A percentile compares a stretch with the other conserved stretches of the same genome.
Conservation (phyloP, 2,113 vertebrate species). For the Colinus virginianus region DNA sequence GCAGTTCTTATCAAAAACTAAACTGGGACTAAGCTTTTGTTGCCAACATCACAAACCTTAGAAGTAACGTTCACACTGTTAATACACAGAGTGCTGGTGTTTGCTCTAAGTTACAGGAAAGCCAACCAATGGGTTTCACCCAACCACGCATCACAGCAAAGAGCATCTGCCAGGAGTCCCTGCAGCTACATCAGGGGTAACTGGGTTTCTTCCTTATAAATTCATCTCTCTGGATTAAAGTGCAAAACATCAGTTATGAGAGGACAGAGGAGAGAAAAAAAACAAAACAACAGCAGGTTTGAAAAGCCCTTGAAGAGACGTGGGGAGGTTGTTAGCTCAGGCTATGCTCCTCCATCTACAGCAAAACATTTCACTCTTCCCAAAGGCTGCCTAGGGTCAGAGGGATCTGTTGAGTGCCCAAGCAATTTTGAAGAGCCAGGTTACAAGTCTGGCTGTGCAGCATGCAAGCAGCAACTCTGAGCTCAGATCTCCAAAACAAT, state of each 20-base stretch:
- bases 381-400: neutral
- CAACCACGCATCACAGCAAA: neutral
- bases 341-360: neutral
- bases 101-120: neutral
- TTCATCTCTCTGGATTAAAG: neutral
- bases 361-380: neutral
- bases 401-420: neutral
- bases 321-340: neutral
- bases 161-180: neutral
- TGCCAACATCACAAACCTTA: neutral
- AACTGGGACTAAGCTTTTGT: neutral
- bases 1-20: neutral
- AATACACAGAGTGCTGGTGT: neutral
- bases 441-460: neutral
- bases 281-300: neutral
- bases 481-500: neutral
- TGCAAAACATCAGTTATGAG: neutral
- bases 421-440: neutral
- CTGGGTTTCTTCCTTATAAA: neutral
- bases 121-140: neutral
- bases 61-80: neutral
- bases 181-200: neutral
- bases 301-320: neutral
- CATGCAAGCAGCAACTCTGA: neutral
- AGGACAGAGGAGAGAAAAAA: neutral